These are phyloP conservation scores for Stegostoma tigrinum DNA, from an alignment of 2,113 vertebrate species.

Conservation along the genomic window DNA sequence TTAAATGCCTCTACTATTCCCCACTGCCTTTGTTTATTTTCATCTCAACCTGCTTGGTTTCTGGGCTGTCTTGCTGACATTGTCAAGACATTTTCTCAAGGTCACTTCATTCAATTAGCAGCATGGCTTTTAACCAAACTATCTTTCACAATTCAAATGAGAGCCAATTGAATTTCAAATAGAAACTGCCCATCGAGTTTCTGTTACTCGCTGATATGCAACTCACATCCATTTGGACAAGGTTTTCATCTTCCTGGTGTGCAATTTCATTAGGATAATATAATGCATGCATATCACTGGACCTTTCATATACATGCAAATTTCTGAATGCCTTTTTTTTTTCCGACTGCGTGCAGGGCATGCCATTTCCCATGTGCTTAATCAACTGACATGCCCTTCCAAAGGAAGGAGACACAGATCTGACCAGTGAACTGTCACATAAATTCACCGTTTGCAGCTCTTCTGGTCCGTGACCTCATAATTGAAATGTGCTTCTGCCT, in stretches of 20 bases:
- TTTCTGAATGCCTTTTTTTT: not conserved
- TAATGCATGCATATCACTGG: conserved; percentile 3
- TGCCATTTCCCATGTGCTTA: not conserved
- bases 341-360: not conserved
- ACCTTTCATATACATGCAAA: conserved; percentile 22
- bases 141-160: not conserved
- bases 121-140: not conserved
- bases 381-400: not conserved
- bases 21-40: not conserved
- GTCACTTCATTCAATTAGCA: not conserved
- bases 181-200: not conserved
- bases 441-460: not conserved
- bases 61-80: no score
- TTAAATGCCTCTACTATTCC: not conserved
- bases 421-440: not conserved
- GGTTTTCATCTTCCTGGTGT: not conserved
- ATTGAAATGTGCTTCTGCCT: not conserved
- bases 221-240: not conserved
- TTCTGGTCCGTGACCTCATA: not conserved
- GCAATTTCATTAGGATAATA: conserved; percentile 32
- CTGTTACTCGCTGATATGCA: not conserved
- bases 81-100: not conserved
- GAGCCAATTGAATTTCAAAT: not conserved
- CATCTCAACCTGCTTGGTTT: not conserved
- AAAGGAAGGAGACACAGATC: not conserved